Evolutionary conservation across 2,888 invertebrate species (phyloP), one percentile per base, ranked within the genome.

Genomic region (Drosophila fulvimacula): DNA sequence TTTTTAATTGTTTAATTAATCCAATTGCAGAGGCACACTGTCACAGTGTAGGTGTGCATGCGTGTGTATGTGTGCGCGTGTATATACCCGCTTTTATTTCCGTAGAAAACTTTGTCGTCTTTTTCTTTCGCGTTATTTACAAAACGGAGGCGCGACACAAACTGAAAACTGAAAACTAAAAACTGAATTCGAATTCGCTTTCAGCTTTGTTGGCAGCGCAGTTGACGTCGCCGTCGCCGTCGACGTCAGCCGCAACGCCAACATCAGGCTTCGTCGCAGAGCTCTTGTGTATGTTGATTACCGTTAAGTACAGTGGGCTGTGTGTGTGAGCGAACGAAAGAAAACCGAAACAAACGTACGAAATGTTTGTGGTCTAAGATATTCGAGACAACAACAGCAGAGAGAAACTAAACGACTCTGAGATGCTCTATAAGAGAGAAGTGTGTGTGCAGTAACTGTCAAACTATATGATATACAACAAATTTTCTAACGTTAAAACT

Each of bases 81-180:
- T 42, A 44, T 70, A 59, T 73, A 74, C 56, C 73, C 74, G 69
- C 66, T 75, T 41, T 63, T 66, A 56, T 48, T 73, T 39, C 44
- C 52, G 58, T 24, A 56, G 55, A 58, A 17, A 52, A 52, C 24
- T 68, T 70, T 53, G 64, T 68, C 73, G 60, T 46, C 67, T 63
- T 66, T 65, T 67, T 72, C 65, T 72, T 74, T 79, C 79, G 83
- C 76, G 88, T 78, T 82, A 90, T 89, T 88, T 84, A 84, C 90
- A 89, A 85, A 84, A 79, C 91, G 87, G 90, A 90, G 81, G 91
- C 90, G 84, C 91, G 91, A 90, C 88, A 89, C 90, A 79, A 89
- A 90, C 90, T 91, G 86, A 82, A 85, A 84, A 84, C 75, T 76
- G 51, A 76, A 76, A 76, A 76, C 76, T 76, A 66, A 76, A 76